These are phyloP conservation scores for Melanostigma gelatinosum DNA, from an alignment of 2,113 vertebrate genomes.

Conservation along the genomic window DNA sequence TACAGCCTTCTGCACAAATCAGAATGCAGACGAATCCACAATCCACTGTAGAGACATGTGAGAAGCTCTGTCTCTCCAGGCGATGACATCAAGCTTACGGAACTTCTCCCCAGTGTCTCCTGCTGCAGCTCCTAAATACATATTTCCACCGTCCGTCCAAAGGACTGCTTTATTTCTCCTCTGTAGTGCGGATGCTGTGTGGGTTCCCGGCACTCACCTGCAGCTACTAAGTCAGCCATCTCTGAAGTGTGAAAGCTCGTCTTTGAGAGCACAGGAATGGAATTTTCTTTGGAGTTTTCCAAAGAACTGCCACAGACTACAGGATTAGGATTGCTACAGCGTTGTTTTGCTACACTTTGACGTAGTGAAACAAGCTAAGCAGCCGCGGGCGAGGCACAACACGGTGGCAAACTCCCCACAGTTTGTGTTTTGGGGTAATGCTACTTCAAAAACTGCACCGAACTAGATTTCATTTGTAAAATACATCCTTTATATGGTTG, in stretches of 20 bases:
- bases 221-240: slow-evolving; percentile 66
- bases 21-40: slow-evolving; percentile 24
- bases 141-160: slow-evolving; percentile 31
- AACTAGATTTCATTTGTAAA: slow-evolving; percentile 24
- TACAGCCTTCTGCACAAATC: slow-evolving; percentile 16
- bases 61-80: slow-evolving; percentile 44
- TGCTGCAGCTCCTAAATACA: slow-evolving; percentile 39
- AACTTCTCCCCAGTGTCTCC: slow-evolving; percentile 29
- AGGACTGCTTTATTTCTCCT: slow-evolving; percentile 63
- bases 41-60: slow-evolving; percentile 23
- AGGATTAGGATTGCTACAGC: slow-evolving; percentile 75
- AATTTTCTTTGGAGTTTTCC: slow-evolving; percentile 71
- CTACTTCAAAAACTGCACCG: slow-evolving; percentile 8
- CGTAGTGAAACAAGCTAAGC: slow-evolving; percentile 68
- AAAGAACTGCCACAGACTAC: slow-evolving; percentile 64
- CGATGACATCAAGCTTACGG: slow-evolving; percentile 59
- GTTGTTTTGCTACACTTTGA: slow-evolving; percentile 76
- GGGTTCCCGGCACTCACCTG: slow-evolving; percentile 54
- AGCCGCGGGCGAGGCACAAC: slow-evolving; percentile 46
- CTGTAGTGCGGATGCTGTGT: slow-evolving; percentile 54
- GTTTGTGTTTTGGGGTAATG: slow-evolving; percentile 21
- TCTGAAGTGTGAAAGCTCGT: slow-evolving; percentile 74
- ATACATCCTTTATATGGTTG: background rate
- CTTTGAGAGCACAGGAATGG: slow-evolving; percentile 71
- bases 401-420: slow-evolving; percentile 19